Evolutionary conservation across 2,888 invertebrate genomes (phyloP).

Genomic region (Tanypteryx hageni): DNA sequence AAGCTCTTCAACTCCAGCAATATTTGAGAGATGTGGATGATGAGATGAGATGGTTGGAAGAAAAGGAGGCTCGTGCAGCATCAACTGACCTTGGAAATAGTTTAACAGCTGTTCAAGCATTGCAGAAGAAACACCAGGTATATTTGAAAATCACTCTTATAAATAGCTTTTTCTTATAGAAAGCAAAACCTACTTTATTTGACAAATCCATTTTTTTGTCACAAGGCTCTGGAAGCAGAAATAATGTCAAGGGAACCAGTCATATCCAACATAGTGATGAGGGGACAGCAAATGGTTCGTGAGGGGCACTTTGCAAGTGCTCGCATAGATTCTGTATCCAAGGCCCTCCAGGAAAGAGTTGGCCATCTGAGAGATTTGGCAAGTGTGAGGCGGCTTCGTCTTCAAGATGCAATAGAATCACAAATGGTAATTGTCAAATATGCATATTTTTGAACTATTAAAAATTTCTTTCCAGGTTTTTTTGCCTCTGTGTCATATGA

Average conservation of each 20-base stretch:
- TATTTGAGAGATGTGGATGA: constrained; percentile 95
- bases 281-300: constrained; percentile 87
- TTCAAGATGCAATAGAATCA: constrained; percentile 89
- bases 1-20: constrained; percentile 91
- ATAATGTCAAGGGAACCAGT: constrained; percentile 91
- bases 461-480: too few species aligned
- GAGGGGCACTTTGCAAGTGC: constrained; percentile 91
- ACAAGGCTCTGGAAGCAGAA: constrained; percentile 89
- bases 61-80: constrained; percentile 84
- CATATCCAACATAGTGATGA: constrained; percentile 83
- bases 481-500: too few species aligned
- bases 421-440: constrained; percentile 81
- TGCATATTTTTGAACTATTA: background rate
- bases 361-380: constrained; percentile 85
- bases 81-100: constrained; percentile 83
- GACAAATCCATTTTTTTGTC: constrained; percentile 64
- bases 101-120: constrained; percentile 87
- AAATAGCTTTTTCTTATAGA: background rate
- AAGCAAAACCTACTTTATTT: background rate
- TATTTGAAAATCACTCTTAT: background rate
- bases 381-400: constrained; percentile 82
- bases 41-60: constrained; percentile 93
- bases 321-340: constrained; percentile 83
- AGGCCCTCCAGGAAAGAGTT: constrained; percentile 83
- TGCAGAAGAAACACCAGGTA: constrained; percentile 94